phyloP scores from a whole-genome alignment of 2,888 invertebrate species.

The Conchocele bisecta region DNA sequence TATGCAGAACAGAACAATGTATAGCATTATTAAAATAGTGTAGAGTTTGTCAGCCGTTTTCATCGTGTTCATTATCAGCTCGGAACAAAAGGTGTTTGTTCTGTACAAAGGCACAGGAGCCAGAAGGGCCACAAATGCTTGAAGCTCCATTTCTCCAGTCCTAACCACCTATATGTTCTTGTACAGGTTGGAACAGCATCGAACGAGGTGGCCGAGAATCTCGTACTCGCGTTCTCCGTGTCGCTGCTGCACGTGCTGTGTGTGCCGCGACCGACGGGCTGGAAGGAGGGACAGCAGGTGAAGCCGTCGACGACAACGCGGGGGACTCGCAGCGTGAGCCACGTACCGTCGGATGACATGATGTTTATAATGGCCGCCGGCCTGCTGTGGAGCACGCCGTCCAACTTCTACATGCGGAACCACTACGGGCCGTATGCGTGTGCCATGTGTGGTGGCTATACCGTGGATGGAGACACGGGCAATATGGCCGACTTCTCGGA shows the following conservation, averaged over 20 bases:
- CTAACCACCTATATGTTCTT: too few relatives aligned
- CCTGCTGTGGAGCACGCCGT: slow-evolving; percentile 79
- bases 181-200: slow-evolving; percentile 63
- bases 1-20: too few relatives aligned
- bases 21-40: too few relatives aligned
- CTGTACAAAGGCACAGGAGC: too few relatives aligned
- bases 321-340: slow-evolving; percentile 34
- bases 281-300: slow-evolving; percentile 42
- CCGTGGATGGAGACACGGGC: slow-evolving; percentile 15
- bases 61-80: too few relatives aligned
- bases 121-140: slow-evolving; percentile 72
- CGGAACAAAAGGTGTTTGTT: too few relatives aligned
- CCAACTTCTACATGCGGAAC: slow-evolving; percentile 75
- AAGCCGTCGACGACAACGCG: slow-evolving; percentile 17
- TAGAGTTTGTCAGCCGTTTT: too few relatives aligned
- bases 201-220: slow-evolving; percentile 83
- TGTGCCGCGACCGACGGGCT: slow-evolving; percentile 80
- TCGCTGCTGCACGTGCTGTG: slow-evolving; percentile 84
- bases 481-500: slow-evolving; percentile 44
- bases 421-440: slow-evolving; percentile 62
- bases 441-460: slow-evolving; percentile 60
- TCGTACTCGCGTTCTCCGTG: slow-evolving; percentile 83
- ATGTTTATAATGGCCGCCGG: slow-evolving; percentile 83
- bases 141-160: too few relatives aligned
- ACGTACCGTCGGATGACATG: slow-evolving; percentile 77